Evolutionary conservation across 1,140 invertebrate genomes (phyloP), one percentile per base, ranked within the genome.

Genomic region (Panulirus ornatus): DNA sequence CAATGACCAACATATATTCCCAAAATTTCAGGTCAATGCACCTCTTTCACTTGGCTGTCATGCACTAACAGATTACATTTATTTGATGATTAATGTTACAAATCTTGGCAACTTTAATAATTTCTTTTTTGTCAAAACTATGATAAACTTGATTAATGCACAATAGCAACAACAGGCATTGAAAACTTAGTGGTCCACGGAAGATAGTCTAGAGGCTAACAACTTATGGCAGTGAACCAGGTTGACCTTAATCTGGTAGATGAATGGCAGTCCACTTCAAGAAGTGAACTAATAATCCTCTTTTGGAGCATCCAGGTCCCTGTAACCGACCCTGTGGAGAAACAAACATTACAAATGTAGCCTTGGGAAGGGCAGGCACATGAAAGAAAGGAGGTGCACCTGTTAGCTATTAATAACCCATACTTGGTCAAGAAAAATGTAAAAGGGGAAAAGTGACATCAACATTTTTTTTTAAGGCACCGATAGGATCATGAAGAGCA

Each of bases 221-320:
- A 58, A 27, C 36, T 51, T 34, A 54, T 30, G 30, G 16, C 11
- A 47, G 44, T 58, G 79, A 36, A 63, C 8, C 36, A 30, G 11
- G 16, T 36, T 54, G 47, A 30, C 54, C 36, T 34, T 2, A n/a
- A 30, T 58, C 54, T 82, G 71, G 47, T 2, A 73, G 70, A 42
- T 44, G 38, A 27, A 73, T 2, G n/a, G 38, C 30, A 73, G 22
- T 51, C 51, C n/a, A 27, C 38, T 9, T 44, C 9, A 2, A 44
- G 27, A n/a, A 36, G 63, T n/a, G 70, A 54, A 19, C 47, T 90
- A 92, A 75, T 92, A 92, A 73, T 92, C 96, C 94, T 98, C 97
- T 94, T 96, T 95, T 82, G 97, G 97, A 82, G 97, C 97, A 94
- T 98, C 97, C 94, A 98, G 95, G 94, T 98, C 97, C 93, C 97